A percentile compares a stretch with the other conserved stretches of the same genome.
Evolutionary conservation across 1,140 invertebrate genomes (phyloP).

Genomic region (Phymorhynchus buccinoides): DNA sequence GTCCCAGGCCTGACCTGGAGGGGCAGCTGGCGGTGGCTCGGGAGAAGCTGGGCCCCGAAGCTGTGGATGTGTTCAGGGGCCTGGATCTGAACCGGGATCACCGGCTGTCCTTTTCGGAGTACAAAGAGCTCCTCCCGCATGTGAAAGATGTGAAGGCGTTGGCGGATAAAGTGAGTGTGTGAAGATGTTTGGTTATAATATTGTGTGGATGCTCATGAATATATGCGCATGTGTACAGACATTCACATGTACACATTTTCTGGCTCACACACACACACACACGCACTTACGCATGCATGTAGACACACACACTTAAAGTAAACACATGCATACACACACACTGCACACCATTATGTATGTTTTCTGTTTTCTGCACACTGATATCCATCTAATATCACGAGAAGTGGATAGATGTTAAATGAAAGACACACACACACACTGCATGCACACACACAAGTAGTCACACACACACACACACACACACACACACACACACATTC

Average conservation of each 20-base stretch:
- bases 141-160: conserved; percentile 25
- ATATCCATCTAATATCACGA: too few relatives aligned
- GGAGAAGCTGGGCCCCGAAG: conserved; percentile 52
- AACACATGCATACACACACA: background rate
- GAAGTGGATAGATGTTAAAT: too few relatives aligned
- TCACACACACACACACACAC: too few relatives aligned
- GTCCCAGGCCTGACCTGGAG: background rate
- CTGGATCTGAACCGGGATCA: conserved; percentile 62
- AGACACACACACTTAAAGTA: background rate
- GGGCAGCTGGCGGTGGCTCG: conserved; percentile 19
- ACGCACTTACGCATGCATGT: background rate
- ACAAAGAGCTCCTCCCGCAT: conserved; percentile 47
- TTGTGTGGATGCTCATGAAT: background rate
- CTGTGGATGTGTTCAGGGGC: conserved; percentile 54
- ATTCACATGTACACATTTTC: background rate
- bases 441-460: background rate
- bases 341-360: too few relatives aligned
- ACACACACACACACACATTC: too few relatives aligned
- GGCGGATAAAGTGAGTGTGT: background rate
- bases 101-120: conserved; percentile 62
- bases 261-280: background rate
- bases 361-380: too few relatives aligned
- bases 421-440: background rate
- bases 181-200: background rate
- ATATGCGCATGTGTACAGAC: background rate